phyloP scores from a whole-genome alignment of 1,140 invertebrate genomes.

The Micrasema longulum region DNA sequence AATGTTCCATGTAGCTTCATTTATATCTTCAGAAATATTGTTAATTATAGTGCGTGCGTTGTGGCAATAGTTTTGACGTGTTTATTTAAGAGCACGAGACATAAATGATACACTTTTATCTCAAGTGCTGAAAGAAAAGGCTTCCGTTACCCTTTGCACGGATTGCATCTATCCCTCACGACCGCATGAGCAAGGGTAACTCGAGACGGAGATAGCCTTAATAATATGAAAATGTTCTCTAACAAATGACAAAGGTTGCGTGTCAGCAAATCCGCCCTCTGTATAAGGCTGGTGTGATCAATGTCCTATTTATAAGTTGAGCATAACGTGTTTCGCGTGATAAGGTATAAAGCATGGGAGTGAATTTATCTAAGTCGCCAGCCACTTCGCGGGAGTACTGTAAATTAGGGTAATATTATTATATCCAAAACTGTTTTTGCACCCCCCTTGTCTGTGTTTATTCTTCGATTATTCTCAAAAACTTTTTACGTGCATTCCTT shows the following conservation, averaged over 20 bases:
- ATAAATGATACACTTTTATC: conserved; percentile 32
- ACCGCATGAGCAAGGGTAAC: neutral
- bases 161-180: conserved; percentile 23
- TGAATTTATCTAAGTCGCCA: conserved; percentile 45
- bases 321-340: conserved; percentile 49
- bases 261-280: conserved; percentile 49
- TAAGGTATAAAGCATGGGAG: conserved; percentile 43
- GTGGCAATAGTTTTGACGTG: neutral
- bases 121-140: conserved; percentile 28
- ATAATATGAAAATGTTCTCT: conserved; percentile 47
- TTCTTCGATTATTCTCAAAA: conserved; percentile 31
- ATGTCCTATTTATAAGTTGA: conserved; percentile 49
- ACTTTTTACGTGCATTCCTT: conserved; percentile 29
- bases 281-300: conserved; percentile 44
- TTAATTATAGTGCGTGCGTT: neutral
- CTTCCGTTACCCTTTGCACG: conserved; percentile 3
- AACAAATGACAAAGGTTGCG: conserved; percentile 50
- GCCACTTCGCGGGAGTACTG: conserved; percentile 22
- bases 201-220: conserved; percentile 30
- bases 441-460: conserved; percentile 9
- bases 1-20: too few species aligned
- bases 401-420: conserved; percentile 41
- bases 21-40: too few species aligned
- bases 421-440: conserved; percentile 29
- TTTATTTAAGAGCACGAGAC: conserved; percentile 21